Base-by-base conservation (phyloP, 2,797 vertebrate genomes). In the Lutra lutra region DNA sequence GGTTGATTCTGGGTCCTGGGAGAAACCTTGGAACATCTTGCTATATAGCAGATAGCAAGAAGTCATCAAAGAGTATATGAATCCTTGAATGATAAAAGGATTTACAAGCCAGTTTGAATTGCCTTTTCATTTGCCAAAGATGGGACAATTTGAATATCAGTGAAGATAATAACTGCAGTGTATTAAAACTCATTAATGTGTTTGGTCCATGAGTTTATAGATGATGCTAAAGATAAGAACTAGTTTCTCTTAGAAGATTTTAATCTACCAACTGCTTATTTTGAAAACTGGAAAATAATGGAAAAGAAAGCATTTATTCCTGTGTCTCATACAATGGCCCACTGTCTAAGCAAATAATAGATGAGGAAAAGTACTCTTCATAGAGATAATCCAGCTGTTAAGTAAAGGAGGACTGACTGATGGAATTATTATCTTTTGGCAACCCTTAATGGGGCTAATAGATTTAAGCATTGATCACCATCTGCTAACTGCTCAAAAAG, bases 241-340 rank as follows among this genome's bases (percentile, higher is more conserved):
- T 51, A 43, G 21, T 84, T 83, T 64, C 80, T 77, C 86, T 93
- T 68, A 73, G 54, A 92, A n/a, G 21, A 64, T 66, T 73, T 2
- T 79, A 75, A 17, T 89, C 1, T 25, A 86, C 64, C 27, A 62
- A 72, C 27, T 79, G 86, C 48, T 78, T 87, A n/a, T 91, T 97
- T 95, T 91, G 46, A 79, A 91, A 91, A 56, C 27, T 88, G 32
- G 54, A 48, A 84, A 64, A 29, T 78, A 95, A 86, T 54, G 13
- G 70, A 72, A 48, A 91, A 93, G 40, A 93, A 72, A 75, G 23
- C 7, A 85, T 95, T 91, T 84, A 64, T 85, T 88, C 35, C 43
- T 88, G 13, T 38, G 35, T 90, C 40, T 64, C n/a, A 40, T 35
- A 1, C 78, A 73, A 35, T 70, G 70, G 46, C 25, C 68, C 29